Conservation (phyloP, 2,113 vertebrate species). For the Hippocampus mohnikei region DNA sequence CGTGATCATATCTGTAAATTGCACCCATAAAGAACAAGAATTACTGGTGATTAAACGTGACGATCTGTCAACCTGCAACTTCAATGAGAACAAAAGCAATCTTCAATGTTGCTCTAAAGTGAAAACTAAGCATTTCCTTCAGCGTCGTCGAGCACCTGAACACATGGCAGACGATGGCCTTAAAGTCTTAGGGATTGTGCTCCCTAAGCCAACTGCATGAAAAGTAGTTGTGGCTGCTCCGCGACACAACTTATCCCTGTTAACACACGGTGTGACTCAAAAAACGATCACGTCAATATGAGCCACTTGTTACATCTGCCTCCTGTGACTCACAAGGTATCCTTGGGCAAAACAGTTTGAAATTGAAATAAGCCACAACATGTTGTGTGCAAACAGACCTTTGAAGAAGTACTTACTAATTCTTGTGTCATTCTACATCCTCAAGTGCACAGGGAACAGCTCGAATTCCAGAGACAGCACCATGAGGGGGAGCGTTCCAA, state of each 20-base stretch:
- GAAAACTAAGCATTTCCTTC: slow-evolving; percentile 49
- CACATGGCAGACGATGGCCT: slow-evolving; percentile 57
- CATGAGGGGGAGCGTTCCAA: slow-evolving; percentile 36
- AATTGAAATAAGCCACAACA: neutral
- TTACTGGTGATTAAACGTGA: neutral
- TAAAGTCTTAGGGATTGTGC: slow-evolving; percentile 59
- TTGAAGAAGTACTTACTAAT: slow-evolving; percentile 50
- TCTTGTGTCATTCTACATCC: slow-evolving; percentile 50
- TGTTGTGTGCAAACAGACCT: neutral
- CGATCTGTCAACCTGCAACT: slow-evolving; percentile 33
- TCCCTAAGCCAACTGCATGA: slow-evolving; percentile 39
- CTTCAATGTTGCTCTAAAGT: slow-evolving; percentile 44
- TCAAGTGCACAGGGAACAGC: slow-evolving; percentile 18
- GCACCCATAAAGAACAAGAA: slow-evolving; percentile 11
- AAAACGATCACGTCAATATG: slow-evolving; percentile 2
- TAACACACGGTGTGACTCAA: slow-evolving; percentile 22
- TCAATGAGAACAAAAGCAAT: slow-evolving; percentile 24
- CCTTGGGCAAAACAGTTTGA: neutral
- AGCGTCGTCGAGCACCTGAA: slow-evolving; percentile 51
- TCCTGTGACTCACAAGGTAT: neutral
- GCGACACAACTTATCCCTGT: slow-evolving; percentile 50
- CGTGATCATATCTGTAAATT: slow-evolving; percentile 17
- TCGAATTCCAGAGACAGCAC: slow-evolving; percentile 37
- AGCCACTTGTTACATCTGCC: neutral
- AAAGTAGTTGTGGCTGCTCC: slow-evolving; percentile 39